Evolutionary conservation across 1,140 invertebrate species (phyloP), one percentile per base, ranked within the genome.

Genomic region (Tribolium madens): DNA sequence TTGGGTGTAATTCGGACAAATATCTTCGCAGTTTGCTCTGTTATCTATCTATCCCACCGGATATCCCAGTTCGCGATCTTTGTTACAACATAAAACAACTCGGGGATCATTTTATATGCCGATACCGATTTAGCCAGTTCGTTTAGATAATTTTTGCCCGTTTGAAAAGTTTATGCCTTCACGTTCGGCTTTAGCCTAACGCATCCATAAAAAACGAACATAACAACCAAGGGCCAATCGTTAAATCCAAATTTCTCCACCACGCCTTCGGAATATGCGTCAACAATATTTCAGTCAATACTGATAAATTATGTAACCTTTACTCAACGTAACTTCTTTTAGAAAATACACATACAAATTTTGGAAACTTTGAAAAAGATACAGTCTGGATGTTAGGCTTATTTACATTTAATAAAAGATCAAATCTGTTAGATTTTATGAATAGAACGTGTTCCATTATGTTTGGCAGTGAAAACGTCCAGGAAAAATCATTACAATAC

Each of bases 21-120:
- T 78, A 75, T 73, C 53, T 50, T 78, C 76, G 68, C 73, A 72
- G 73, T 78, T 78, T 78, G 64, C 42, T 47, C 60, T 48, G 77
- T 78, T 78, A 76, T 78, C 74, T 76, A 76, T 76, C 57, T 64
- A 36, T 76, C 73, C 69, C 74, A 26, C 42, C 36, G 53, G 77
- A 71, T 71, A 71, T 50, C 68, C 64, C 47, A 50, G 9, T 71
- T 47, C 68, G 36, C 47, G 68, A 71, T 71, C 57, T 64, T 64
- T 64, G 57, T 64, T 64, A 64, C 57, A 33, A 71, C 47, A 71
- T 71, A 71, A 71, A 71, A 71, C 68, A 71, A 48, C 68, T 36
- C 68, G 14, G 68, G 68, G 68, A 71, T 71, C 47, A 71, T 71
- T 71, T 71, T 71, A 71, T 71, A 48, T 48, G 36, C 47, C 68